Evolutionary conservation across 2,888 invertebrate species (phyloP), one percentile per base, ranked within the genome.

Genomic region (Brenthis daphne): DNA sequence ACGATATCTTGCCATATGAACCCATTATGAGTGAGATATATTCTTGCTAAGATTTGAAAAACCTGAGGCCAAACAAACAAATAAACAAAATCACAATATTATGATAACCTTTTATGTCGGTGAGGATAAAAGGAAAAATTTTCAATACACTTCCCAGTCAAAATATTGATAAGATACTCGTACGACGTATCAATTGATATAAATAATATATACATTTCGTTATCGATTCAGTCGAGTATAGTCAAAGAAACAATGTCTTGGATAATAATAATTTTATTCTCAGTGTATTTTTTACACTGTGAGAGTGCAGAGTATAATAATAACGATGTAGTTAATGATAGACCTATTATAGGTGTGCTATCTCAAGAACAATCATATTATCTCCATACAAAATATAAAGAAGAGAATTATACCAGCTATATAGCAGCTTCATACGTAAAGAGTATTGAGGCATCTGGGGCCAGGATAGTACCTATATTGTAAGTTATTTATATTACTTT

Each of bases 361-460:
- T 86, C 96, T 0, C 96, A 96, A 84, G 96, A 97, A 84, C 88
- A 94, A 63, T 94, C 95, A 0, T 81, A 83, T 37, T 85, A 92
- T 33, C 85, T 95, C 0, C 85, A 93, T n/a, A 77, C 86, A 2
- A 85, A 88, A 65, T 95, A 93, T 80, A 94, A 94, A 0, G 87
- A 92, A 11, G 86, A 91, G 58, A 89, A 92, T 74, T 94, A 94
- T 77, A 92, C 94, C 3, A 96, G 96, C 79, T 98, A 95, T 79
- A 96, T 98, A 64, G 96, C 97, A 0, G 96, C 98, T 0, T 96
- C 97, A 0, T 98, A 98, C 82, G 96, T 98, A 1, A 98, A 98
- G 84, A 97, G 95, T 86, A 85, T 98, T n/a, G 98, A 98, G 89
- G 94, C 96, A 63, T 95, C 96, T 8, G 98, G 98, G 11, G 98